phyloP scores from a whole-genome alignment of 2,888 invertebrate species.

The Agrotis puta region DNA sequence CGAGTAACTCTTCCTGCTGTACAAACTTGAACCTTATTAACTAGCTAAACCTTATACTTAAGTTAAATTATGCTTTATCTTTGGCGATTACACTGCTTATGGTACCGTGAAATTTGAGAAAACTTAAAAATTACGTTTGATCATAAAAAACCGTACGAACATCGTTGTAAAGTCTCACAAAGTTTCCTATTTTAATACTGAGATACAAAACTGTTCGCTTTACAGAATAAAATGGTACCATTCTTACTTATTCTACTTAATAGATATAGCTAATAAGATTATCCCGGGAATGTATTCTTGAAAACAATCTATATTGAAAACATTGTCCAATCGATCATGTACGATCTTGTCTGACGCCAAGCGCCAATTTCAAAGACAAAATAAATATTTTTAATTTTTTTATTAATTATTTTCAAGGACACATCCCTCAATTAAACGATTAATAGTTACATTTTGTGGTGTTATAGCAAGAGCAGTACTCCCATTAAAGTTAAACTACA shows the following conservation, averaged over 20 bases:
- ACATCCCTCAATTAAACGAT: conserved; percentile 46
- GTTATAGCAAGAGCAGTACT: conserved; percentile 79
- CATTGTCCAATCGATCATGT: not conserved
- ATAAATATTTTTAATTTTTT: not conserved
- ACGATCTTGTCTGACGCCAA: conserved; percentile 11
- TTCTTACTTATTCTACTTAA: conserved; percentile 74
- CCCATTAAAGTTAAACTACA: conserved; percentile 66
- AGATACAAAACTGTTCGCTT: conserved; percentile 79
- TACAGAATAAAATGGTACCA: conserved; percentile 83
- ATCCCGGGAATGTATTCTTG: conserved; percentile 68
- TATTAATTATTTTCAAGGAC: conserved; percentile 50
- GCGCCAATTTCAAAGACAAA: conserved; percentile 12
- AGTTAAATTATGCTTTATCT: conserved; percentile 89
- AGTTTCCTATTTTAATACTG: conserved; percentile 87
- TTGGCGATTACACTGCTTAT: conserved; percentile 90
- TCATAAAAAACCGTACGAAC: conserved; percentile 81
- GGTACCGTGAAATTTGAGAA: conserved; percentile 81
- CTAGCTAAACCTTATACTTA: conserved; percentile 78
- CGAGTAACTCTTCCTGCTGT: conserved; percentile 57
- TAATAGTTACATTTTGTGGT: conserved; percentile 74
- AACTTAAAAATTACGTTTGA: conserved; percentile 67
- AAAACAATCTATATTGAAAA: conserved; percentile 59
- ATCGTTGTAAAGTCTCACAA: conserved; percentile 90
- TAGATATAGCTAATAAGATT: conserved; percentile 77
- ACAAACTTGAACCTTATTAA: conserved; percentile 71